Evolutionary conservation across 1,140 invertebrate species (phyloP), one percentile per base, ranked within the genome.

Genomic region (Cyclargus thomasi): DNA sequence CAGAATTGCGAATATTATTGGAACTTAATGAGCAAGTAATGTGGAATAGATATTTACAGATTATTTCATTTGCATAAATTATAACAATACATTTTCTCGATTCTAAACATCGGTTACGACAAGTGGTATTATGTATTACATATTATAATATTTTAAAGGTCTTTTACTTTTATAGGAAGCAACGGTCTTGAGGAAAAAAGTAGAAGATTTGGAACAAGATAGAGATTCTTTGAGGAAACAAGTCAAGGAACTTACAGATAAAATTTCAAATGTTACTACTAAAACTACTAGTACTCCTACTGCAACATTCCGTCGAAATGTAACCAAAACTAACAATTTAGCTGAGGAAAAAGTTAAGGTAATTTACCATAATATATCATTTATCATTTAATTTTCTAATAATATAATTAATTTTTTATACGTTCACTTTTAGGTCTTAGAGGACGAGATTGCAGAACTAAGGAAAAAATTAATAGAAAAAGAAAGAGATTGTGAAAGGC

Each of bases 191-290:
- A 91, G 96, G 39, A 92, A 94, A 68, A 97, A 97, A 88, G 94
- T 97, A 47, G 95, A 97, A 86, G 96, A 97, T 74, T 88, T 97
- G 67, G 96, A 97, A 90, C 93, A 93, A 71, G 95, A 97, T 78
- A 96, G 95, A 79, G 94, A 95, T 67, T 93, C 92, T 63, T 84
- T 96, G 4, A 94, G 94, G 77, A 93, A 93, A 80, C 94, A 97
- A 91, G 91, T 95, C 3, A 94, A 95, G 83, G 94, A 96, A 71
- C 83, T 97, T 20, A 94, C 96, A 76, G 94, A 95, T 1, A 96
- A 94, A 90, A 81, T 94, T 67, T 81, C 86, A 55, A 75, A 79
- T 69, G 53, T 82, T 47, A 82, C 79, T 68, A 85, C 72, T 62
- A 86, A 90, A 74, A 76, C 75, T 64, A 79, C 78, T 63, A 85